Base-by-base conservation (phyloP, 2,113 vertebrate species). In the Chaenocephalus aceratus region DNA sequence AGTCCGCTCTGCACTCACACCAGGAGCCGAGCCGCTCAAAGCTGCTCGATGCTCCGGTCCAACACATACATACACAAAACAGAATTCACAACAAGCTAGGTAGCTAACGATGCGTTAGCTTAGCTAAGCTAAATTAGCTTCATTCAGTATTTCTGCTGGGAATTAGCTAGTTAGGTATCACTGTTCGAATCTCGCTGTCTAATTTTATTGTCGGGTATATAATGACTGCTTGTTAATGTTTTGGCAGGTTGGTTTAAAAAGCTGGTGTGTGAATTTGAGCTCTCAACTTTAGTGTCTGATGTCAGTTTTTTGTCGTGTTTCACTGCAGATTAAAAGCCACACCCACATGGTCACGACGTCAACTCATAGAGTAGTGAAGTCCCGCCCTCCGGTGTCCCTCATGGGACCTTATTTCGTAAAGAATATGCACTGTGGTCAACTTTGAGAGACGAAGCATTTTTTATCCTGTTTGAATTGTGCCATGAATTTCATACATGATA, bases 91-190 rank as follows among this genome's bases (percentile, higher is more conserved):
- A 6, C 5, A 11, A 60, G 84, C 85, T 84, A 86, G 75, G 60
- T 58, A 58, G 90, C 89, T 90, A 88, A 85, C 26, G 23, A 23
- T 59, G 36, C 45, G 60, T 73, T 81, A 88, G 59, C 57, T 41
- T 48, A 59, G 64, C 65, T 48, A 60, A 66, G 23, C 65, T 61
- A 52, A 67, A 13, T 4, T 14, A 77, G 30, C 12, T 58, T 59
- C 26, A 41, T 16, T 21, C 15, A 46, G n/a, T 21, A 11, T 45
- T 59, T 60, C 30, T 70, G 23, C 15, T 60, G 18, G 10, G 15
- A 44, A 6, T 2, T 18, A 74, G 44, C 23, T 79, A 82, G 66
- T 62, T 54, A 67, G 16, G 30, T 14, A 7, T 14, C 9, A 62
- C 0, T 77, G 30, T 7, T 21, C 53, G 21, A 5, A 36, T 36